Percentiles rank a stretch among this genome's conserved stretches.
Evolutionary conservation across 2,888 invertebrate species (phyloP).

Genomic region (Malacosoma neustria): DNA sequence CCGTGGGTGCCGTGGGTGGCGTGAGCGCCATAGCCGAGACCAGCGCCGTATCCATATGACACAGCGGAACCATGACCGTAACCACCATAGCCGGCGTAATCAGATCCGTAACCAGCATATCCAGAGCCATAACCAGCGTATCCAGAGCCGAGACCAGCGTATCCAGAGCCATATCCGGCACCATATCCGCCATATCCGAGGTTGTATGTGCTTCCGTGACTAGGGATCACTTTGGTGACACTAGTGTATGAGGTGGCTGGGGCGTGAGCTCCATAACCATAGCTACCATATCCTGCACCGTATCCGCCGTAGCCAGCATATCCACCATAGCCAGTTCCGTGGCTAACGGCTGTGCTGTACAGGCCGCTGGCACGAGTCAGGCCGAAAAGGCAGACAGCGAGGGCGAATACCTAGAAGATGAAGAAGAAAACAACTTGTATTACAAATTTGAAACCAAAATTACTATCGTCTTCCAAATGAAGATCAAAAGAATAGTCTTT

Average conservation of each 20-base stretch:
- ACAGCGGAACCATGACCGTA: slow-evolving; percentile 3
- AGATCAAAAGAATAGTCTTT: too few species aligned
- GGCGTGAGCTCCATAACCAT: slow-evolving; percentile 10
- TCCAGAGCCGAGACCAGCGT: slow-evolving; percentile 7
- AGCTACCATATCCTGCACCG: slow-evolving; percentile 2
- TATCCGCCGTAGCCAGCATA: slow-evolving; percentile 12
- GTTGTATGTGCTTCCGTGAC: slow-evolving; percentile 8
- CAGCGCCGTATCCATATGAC: slow-evolving; percentile 2
- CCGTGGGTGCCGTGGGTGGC: slow-evolving; percentile 10
- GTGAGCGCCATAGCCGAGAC: slow-evolving; percentile 11
- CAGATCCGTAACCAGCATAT: slow-evolving; percentile 6
- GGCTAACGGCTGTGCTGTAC: slow-evolving; percentile 12
- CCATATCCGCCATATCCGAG: slow-evolving; percentile 8
- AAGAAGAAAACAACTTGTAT: too few species aligned
- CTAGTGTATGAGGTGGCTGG: slow-evolving; percentile 22
- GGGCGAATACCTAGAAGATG: slow-evolving; percentile 25
- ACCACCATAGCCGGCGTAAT: slow-evolving; percentile 14
- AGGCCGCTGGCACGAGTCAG: slow-evolving; percentile 31
- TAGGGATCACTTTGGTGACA: slow-evolving; percentile 19
- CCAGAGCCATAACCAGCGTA: slow-evolving; percentile 2
- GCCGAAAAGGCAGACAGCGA: slow-evolving; percentile 35
- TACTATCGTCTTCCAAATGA: too few species aligned
- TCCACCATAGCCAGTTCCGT: slow-evolving; percentile 10
- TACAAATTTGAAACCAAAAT: too few species aligned
- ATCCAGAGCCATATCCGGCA: slow-evolving; percentile 4